These are phyloP conservation scores for Andrena camellia DNA, from an alignment of 2,888 invertebrate genomes.

Conservation along the genomic window DNA sequence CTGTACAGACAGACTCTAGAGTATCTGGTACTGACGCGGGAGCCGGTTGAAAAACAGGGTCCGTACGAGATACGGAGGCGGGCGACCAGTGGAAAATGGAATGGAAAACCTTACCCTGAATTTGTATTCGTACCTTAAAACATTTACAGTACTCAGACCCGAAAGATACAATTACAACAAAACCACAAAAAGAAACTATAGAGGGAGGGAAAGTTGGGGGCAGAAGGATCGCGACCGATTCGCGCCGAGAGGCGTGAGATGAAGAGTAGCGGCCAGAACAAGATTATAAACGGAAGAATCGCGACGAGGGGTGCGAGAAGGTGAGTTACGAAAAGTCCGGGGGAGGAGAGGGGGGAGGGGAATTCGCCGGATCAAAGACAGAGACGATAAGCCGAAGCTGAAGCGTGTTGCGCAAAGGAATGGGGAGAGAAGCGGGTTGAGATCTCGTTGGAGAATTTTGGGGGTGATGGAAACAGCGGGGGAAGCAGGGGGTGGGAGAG, in stretches of 20 bases:
- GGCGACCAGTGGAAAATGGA: no score
- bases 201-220: neutral
- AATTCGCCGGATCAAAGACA: constrained; percentile 23
- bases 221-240: neutral
- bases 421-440: constrained; percentile 10
- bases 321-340: neutral
- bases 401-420: constrained; percentile 20
- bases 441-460: constrained; percentile 30
- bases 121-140: no score
- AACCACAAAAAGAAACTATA: neutral
- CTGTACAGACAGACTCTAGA: no score
- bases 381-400: constrained; percentile 9
- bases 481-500: neutral
- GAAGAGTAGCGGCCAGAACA: constrained; percentile 11
- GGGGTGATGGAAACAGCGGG: neutral
- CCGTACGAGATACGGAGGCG: no score
- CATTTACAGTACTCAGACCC: no score
- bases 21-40: no score
- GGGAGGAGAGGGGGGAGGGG: neutral
- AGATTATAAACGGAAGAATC: constrained; percentile 10
- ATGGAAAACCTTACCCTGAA: no score
- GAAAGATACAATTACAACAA: no score
- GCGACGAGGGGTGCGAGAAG: neutral
- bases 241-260: neutral
- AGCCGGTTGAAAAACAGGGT: no score